Base-by-base conservation (phyloP, 2,113 vertebrate species). In the Carassius carassius region DNA sequence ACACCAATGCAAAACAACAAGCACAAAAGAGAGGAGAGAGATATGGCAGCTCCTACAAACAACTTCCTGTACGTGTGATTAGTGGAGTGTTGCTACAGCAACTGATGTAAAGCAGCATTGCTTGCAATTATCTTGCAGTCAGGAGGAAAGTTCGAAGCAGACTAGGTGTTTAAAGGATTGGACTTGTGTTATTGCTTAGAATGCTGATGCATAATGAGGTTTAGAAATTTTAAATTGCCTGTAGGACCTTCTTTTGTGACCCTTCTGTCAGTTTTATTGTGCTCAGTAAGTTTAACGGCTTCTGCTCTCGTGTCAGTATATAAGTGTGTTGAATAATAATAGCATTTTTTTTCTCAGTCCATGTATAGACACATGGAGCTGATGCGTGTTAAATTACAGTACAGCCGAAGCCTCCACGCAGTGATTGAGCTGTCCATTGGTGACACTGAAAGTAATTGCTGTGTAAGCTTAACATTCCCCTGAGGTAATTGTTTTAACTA, bases 61-160 rank as follows among this genome's bases (percentile, higher is more conserved):
- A 67, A 78, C 58, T 76, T 62, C 25, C 81, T 65, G 32, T 69
- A 79, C 65, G 69, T 88, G 69, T 47, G 32, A 85, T 83, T 88
- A 88, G 80, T 62, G 47, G 75, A 72, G 41, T 86, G 87, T 88
- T 88, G 84, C 87, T 84, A 86, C 70, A 70, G 87, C 84, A 88
- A 88, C 84, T 60, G 49, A 37, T 23, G 23, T 16, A 83, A 79
- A 13, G 25, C 25, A 49, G 56, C 6, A 47, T 74, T 85, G 44
- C 63, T 70, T 16, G 63, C 75, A 83, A 83, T 85, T 85, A 83
- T 83, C 47, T 54, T 74, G 47, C 3, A 85, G 80, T 65, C 58
- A 41, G 41, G 69, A 47, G 29, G 62, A 72, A 81, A 58, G 72
- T 37, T 60, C 3, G 35, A 75, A 49, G 23, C 85, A 70, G 81